These are phyloP conservation scores for Panulirus ornatus DNA, from an alignment of 1,140 invertebrate genomes.

Conservation along the genomic window DNA sequence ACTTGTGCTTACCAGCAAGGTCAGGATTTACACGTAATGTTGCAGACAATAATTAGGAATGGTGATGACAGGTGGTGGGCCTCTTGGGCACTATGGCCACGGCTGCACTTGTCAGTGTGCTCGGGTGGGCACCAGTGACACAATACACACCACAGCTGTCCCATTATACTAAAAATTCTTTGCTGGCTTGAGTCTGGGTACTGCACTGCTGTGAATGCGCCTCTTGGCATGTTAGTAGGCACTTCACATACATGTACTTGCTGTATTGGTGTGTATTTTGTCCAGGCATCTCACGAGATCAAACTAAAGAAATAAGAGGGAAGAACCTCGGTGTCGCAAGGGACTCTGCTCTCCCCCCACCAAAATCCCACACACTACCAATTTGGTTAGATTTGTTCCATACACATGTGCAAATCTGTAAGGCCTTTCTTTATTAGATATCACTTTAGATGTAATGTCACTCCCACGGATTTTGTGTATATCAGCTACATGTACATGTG, in stretches of 20 bases:
- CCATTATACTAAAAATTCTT: slow-evolving; percentile 15
- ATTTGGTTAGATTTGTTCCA: slow-evolving; percentile 20
- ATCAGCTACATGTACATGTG: background rate
- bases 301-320: slow-evolving; percentile 70
- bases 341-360: slow-evolving; percentile 48
- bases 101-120: slow-evolving; percentile 72
- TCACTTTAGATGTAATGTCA: background rate
- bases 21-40: slow-evolving; percentile 34
- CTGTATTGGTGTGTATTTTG: slow-evolving; percentile 57
- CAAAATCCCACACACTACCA: slow-evolving; percentile 9
- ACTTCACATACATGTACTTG: slow-evolving; percentile 43
- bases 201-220: slow-evolving; percentile 46
- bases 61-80: slow-evolving; percentile 51
- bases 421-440: background rate
- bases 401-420: background rate
- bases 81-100: slow-evolving; percentile 38
- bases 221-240: slow-evolving; percentile 7
- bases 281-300: slow-evolving; percentile 71
- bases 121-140: slow-evolving; percentile 62
- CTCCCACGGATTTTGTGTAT: too few species aligned
- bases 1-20: background rate
- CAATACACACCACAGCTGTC: slow-evolving; percentile 61
- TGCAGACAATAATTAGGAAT: slow-evolving; percentile 11
- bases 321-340: slow-evolving; percentile 63
- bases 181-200: slow-evolving; percentile 49